Evolutionary conservation across 2,797 vertebrate genomes (phyloP).

Genomic region (Poliocrania exsul): DNA sequence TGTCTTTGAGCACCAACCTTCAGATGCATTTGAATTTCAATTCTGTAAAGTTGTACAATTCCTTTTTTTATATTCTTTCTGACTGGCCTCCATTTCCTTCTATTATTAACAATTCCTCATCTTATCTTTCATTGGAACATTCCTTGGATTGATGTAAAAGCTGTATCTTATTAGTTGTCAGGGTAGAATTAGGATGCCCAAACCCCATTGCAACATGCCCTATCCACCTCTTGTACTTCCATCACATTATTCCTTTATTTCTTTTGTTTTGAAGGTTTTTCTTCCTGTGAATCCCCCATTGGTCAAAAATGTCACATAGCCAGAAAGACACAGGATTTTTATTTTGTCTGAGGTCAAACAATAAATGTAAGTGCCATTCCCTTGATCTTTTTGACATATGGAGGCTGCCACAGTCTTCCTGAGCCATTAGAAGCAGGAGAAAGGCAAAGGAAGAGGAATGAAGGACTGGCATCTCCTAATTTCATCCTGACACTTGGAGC

Average conservation of each 20-base stretch:
- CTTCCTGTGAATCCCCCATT: neutral
- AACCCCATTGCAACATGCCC: neutral
- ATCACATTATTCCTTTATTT: neutral
- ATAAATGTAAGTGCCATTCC: neutral
- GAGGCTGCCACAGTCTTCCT: neutral
- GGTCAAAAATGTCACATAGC: neutral
- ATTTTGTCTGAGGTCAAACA: constrained; percentile 6
- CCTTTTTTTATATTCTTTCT: neutral
- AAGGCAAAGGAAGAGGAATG: neutral
- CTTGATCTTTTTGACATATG: neutral
- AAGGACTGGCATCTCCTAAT: neutral
- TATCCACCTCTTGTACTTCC: neutral
- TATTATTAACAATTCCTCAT: neutral
- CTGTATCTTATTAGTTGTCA: neutral
- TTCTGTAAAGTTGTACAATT: neutral
- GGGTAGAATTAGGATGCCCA: neutral
- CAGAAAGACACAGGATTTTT: neutral
- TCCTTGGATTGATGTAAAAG: neutral
- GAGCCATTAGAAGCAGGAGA: neutral
- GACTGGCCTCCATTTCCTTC: neutral
- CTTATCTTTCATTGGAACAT: neutral
- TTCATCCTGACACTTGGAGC: neutral
- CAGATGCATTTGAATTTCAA: neutral
- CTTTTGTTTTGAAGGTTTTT: neutral
- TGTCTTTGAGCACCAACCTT: neutral